Evolutionary conservation across 2,113 vertebrate species (phyloP).

Genomic region (Eidolon helvum): DNA sequence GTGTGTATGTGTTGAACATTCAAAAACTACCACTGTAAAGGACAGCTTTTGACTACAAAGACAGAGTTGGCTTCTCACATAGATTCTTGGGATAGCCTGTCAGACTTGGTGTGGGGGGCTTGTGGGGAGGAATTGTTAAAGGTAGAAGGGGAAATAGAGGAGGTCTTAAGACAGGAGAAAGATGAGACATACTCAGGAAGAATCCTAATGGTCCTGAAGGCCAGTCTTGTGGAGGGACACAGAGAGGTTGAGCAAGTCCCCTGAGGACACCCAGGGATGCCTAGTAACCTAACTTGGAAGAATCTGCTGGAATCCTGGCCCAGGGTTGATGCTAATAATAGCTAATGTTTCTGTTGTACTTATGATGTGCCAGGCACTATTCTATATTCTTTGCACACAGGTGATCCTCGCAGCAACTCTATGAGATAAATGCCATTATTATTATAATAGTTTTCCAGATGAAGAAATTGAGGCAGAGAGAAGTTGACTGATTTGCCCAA

Average conservation of each 20-base stretch:
- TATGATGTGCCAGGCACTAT: no score
- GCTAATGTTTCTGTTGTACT: neutral
- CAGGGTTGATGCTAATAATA: neutral
- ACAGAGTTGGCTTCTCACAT: neutral
- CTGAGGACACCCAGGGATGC: neutral
- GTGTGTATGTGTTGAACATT: neutral
- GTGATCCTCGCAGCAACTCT: neutral
- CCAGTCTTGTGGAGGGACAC: neutral
- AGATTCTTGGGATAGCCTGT: neutral
- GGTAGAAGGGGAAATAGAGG: neutral
- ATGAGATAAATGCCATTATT: neutral
- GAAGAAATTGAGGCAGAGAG: neutral
- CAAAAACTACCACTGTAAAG: neutral
- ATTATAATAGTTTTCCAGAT: neutral
- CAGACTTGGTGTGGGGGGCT: neutral
- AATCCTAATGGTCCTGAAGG: neutral
- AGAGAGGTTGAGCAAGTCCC: neutral
- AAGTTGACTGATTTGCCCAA: neutral
- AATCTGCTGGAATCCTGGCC: neutral
- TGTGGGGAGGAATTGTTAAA: neutral
- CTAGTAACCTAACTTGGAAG: neutral
- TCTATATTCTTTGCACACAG: neutral
- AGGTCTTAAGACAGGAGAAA: neutral
- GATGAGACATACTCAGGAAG: neutral
- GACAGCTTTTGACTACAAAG: neutral